Conservation (phyloP, 2,888 invertebrate species). For the Papilio gigon region DNA sequence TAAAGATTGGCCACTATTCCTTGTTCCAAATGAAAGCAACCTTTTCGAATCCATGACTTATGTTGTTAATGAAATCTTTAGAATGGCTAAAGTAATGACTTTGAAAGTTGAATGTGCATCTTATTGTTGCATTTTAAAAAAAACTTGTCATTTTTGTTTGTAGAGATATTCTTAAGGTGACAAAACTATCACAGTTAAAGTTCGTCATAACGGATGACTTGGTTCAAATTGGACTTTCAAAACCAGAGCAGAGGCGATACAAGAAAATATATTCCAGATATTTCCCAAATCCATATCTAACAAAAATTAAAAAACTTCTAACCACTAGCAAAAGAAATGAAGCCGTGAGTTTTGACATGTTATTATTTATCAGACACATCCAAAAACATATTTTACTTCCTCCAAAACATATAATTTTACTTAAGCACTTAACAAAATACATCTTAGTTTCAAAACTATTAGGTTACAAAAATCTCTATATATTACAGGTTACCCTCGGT, state of each 20-base stretch:
- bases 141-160: conserved; percentile 56
- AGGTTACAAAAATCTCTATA: conserved; percentile 44
- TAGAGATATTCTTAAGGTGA: conserved; percentile 94
- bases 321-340: conserved; percentile 83
- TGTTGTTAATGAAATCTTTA: too few species aligned
- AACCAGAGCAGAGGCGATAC: conserved; percentile 96
- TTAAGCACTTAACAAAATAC: too few species aligned
- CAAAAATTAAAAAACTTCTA: conserved; percentile 93
- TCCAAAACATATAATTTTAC: too few species aligned
- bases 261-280: conserved; percentile 97
- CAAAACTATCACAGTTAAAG: conserved; percentile 93
- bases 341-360: conserved; percentile 57
- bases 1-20: too few species aligned
- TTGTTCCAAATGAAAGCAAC: too few species aligned
- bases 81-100: too few species aligned
- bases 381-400: too few species aligned
- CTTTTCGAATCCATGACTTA: too few species aligned
- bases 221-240: conserved; percentile 94
- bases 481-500: conserved; percentile 52
- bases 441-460: too few species aligned
- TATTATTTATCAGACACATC: conserved; percentile 40
- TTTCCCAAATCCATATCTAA: conserved; percentile 95
- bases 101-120: too few species aligned
- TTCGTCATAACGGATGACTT: conserved; percentile 97
- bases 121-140: too few species aligned